Evolutionary conservation across 2,113 vertebrate genomes (phyloP), one percentile per base, ranked within the genome.

Genomic region (Hypocryptadius cinnamomeus): DNA sequence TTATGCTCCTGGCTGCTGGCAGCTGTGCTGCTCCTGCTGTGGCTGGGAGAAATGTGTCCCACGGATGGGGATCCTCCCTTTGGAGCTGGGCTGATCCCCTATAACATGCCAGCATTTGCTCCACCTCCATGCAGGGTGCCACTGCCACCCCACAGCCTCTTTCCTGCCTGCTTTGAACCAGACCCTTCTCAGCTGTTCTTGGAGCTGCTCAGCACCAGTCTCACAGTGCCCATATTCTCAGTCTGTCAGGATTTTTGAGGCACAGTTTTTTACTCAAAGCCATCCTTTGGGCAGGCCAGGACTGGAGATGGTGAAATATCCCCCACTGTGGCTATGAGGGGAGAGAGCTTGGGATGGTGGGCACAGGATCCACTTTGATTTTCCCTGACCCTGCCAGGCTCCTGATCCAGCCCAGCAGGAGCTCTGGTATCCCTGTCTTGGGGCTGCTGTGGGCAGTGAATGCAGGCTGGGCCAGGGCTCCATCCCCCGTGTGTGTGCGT

Each of bases 61-160:
- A 1, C 0, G 0, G 65, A 8, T 47, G 27, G 35, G 25, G 39
- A 66, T 48, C 19, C 45, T 80, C 27, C 0, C 0, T 65, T 69
- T 0, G 1, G 60, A 78, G 69, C 30, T 77, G 80, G 19, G 31
- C 33, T 68, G 30, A 39, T 11, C 18, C 39, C 30, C 21, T 47
- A 5, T 23, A 54, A 8, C 15, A 4, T 13, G 6, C 39, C n/a
- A 61, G 27, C n/a, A 80, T 64, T 35, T 77, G 21, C 37, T 69
- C 23, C 4, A 16, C 21, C 53, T 56, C 66, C 18, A 39, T 5
- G 9, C 39, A n/a, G 5, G 31, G 48, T 76, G 31, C 47, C 23
- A 11, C 35, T 76, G 57, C 51, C 28, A 35, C 37, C 44, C 16
- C 6, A 2, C 23, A 23, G 33, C 11, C 48, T 72, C 61, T 57